A percentile compares a stretch with the other conserved stretches of the same genome.
These are phyloP conservation scores for Ichneumoninae sp. DNA, from an alignment of 2,888 invertebrate genomes.

Conservation along the genomic window DNA sequence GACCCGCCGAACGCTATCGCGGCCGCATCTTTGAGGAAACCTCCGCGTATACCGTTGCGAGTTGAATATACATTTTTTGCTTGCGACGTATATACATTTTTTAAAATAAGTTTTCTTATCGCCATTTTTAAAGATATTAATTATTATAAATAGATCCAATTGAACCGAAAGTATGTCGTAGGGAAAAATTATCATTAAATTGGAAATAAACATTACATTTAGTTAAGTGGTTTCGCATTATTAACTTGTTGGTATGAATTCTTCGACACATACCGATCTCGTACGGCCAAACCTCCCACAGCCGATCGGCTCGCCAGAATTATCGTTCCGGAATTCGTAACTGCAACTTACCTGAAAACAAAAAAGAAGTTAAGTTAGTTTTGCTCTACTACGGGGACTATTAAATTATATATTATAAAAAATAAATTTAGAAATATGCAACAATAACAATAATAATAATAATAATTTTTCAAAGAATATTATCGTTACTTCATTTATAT, in stretches of 20 bases:
- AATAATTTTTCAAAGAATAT: neutral
- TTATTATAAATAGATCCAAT: neutral
- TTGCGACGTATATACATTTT: neutral
- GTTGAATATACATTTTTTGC: neutral
- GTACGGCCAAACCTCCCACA: neutral
- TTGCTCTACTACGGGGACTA: neutral
- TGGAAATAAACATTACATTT: no score
- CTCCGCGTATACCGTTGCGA: neutral
- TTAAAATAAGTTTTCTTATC: neutral
- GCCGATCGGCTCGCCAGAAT: neutral
- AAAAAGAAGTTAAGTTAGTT: neutral
- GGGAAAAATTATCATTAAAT: no score
- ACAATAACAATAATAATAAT: neutral
- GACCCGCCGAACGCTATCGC: neutral
- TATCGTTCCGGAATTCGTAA: neutral
- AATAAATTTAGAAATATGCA: neutral
- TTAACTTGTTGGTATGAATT: neutral
- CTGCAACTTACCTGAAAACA: slow-evolving; percentile 27
- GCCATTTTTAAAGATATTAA: neutral
- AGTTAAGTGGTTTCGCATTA: neutral
- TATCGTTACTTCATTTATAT: no score
- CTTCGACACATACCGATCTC: neutral
- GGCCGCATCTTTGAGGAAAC: slow-evolving; percentile 7
- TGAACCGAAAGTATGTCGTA: no score
- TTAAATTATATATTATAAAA: neutral